Base-by-base conservation (phyloP, 2,888 invertebrate genomes). In the Arenicola marina region DNA sequence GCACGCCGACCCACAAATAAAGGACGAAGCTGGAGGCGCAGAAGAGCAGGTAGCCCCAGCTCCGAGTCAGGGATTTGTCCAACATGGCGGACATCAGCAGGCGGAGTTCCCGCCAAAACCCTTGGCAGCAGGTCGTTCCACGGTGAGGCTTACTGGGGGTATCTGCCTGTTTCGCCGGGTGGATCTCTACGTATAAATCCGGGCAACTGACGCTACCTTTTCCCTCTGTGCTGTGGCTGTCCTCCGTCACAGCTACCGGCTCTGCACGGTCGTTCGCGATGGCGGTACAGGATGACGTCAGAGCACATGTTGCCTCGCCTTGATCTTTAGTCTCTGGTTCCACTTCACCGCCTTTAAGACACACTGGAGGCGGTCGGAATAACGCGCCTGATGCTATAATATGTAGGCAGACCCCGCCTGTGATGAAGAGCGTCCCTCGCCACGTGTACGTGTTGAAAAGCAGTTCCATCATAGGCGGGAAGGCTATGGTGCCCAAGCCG, bases 1-100 rank as follows among this genome's bases (percentile, higher is more conserved):
- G 93, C 63, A 95, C 92, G 76, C 95, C 94, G 48, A 83, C 79
- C 91, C 93, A 95, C 75, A 90, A 89, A 85, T 94, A 95, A 51
- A 95, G 87, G 60, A 94, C 87, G 71, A 93, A 89, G 67, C 93
- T 94, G 59, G 93, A 91, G 24, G 92, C 79, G 63, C 92, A 91
- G 77, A 93, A 88, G 0, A 71, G 34, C 1, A 70, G 32, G 55
- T 61, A 73, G 15, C 51, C 44, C 46, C 43, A 33, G 43, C 62
- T 65, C 11, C 45, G 26, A 2, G 59, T 34, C 34, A 72, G 63
- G 2, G 62, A 56, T 38, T 59, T 59, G 55, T 70, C 60, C 28
- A 66, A 46, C 63, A 66, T 69, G 28, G 24, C 51, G 18, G 54
- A 33, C 38, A 61, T 44, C 7, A 68, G n/a, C 28, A 59, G 26